Evolutionary conservation across 1,140 invertebrate genomes (phyloP).

Genomic region (Megalonaias nervosa): DNA sequence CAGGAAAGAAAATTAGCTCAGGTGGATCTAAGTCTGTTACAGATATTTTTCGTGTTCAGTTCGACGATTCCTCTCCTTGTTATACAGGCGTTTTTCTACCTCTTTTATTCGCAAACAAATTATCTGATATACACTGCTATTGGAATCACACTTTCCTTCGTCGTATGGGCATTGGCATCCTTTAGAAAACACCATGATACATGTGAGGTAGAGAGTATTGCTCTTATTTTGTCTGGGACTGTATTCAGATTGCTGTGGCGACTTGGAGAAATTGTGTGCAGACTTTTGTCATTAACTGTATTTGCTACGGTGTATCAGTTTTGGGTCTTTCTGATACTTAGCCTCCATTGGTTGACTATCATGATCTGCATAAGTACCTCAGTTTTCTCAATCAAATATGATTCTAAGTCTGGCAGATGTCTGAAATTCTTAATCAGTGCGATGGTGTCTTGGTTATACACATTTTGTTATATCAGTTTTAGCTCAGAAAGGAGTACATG

Average conservation of each 20-base stretch:
- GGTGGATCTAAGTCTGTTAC: constrained; percentile 82
- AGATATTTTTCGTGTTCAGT: constrained; percentile 89
- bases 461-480: constrained; percentile 92
- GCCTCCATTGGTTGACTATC: constrained; percentile 88
- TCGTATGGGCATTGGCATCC: constrained; percentile 92
- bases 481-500: constrained; percentile 85
- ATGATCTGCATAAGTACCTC: constrained; percentile 89
- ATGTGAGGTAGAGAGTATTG: constrained; percentile 86
- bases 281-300: constrained; percentile 85
- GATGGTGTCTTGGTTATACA: constrained; percentile 87
- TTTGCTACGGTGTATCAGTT: constrained; percentile 89
- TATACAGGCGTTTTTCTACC: constrained; percentile 83
- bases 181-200: constrained; percentile 83
- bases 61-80: constrained; percentile 90
- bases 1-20: constrained; percentile 86
- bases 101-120: constrained; percentile 73
- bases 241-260: constrained; percentile 83
- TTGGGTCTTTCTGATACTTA: constrained; percentile 86
- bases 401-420: constrained; percentile 76
- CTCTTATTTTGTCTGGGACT: constrained; percentile 91
- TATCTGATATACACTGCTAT: constrained; percentile 87
- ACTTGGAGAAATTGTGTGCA: constrained; percentile 86
- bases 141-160: constrained; percentile 85
- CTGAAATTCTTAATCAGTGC: constrained; percentile 78
- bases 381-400: constrained; percentile 85